Evolutionary conservation across 1,140 invertebrate species (phyloP), one percentile per base, ranked within the genome.

Genomic region (Diploscapter pachys): DNA sequence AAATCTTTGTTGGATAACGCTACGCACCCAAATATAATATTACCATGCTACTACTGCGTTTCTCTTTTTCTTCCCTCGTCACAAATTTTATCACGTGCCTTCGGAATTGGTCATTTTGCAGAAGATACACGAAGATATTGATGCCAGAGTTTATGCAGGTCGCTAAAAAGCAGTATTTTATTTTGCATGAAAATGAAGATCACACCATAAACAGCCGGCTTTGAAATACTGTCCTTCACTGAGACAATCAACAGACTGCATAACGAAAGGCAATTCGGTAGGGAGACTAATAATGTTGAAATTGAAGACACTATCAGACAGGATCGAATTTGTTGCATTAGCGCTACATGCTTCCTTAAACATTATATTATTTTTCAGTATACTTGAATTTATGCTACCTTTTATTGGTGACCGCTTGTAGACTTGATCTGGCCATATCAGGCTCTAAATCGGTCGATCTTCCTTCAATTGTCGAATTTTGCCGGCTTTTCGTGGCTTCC

Each of bases 211-310:
- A 73, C 71, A 5, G 71, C 71, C 51, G 71, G 71, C 53, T 73
- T 73, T 5, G 66, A 73, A 49, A 73, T 74, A 70, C 63, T 70
- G 68, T 73, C 68, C n/a, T 73, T 73, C 6, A 73, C 71, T 9
- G 64, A 53, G 11, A 48, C 52, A n/a, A 73, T 72, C 64, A 67
- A 61, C n/a, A 70, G n/a, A 74, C 63, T 72, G 69, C 9, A 73
- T 31, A 73, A 68, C 9, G 71, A 73, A n/a, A 73, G 51, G 50
- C 49, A 51, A 52, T 73, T 73, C 48, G 71, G 71, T 9, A 72
- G n/a, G 9, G 71, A 73, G 6, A 73, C 71, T 5, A 73, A 52
- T 52, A 73, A 62, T 8, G 71, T 73, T 4, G 71, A 73, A 51
- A 73, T 50, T 9, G 51, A 54, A 50, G 71, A 73, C 52, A 73